Base-by-base conservation (phyloP, 2,113 vertebrate species). In the Eolophus roseicapilla region DNA sequence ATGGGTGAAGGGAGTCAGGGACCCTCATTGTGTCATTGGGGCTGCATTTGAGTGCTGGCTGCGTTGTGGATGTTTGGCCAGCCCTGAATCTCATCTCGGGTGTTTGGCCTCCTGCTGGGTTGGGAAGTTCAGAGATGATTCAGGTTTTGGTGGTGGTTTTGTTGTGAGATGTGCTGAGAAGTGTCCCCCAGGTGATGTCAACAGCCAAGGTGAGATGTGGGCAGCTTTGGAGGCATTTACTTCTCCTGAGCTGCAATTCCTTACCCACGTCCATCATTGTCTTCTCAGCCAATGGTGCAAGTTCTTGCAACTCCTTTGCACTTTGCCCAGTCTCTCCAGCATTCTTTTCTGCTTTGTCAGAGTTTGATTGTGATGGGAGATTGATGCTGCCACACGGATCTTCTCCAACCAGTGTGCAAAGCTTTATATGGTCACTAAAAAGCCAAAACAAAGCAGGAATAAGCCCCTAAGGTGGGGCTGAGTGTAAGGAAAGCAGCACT, bases 201-300 rank as follows among this genome's bases (percentile, higher is more conserved):
- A 39, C 57, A 52, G n/a, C 18, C 50, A 52, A 39, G 39, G 39
- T 43, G 49, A 88, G 43, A 52, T 7, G 8, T 55, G 59, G 50
- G 35, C 35, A 44, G n/a, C 33, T 12, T 13, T 35, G 67, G 35
- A 28, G 24, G 3, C 0, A 1, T 53, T 67, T 67, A 17, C 13
- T 73, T 23, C 46, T 84, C 31, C 68, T 43, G 20, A 76, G 25
- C 49, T 76, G 39, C n/a, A 65, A 39, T 82, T 37, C 46, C 10
- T 76, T 11, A 62, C 7, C 29, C 10, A 9, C 0, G 0, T 53
- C 29, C 5, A 0, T 49, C 25, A 13, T 3, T 24, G 23, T 39
- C 57, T 35, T 33, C 57, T 59, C 57, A 23, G 21, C 21, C 57
- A 59, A 17, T 0, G 3, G 24, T 67, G 7, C 4, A 35, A 77